phyloP scores from a whole-genome alignment of 2,797 vertebrate species.

The Pseudochromis fuscus region DNA sequence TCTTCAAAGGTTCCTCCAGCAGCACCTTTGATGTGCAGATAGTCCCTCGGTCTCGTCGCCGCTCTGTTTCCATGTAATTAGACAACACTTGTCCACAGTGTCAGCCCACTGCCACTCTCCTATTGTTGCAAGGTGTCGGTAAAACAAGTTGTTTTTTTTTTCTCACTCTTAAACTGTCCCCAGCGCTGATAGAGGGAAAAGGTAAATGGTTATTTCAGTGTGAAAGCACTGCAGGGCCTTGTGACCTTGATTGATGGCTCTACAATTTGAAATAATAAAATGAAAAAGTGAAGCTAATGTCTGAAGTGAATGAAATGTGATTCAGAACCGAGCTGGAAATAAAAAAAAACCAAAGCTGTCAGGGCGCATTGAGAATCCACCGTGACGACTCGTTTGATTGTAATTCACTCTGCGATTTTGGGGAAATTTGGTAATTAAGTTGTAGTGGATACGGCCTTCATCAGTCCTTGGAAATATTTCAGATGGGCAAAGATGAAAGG shows the following conservation, averaged over 20 bases:
- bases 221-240: background rate
- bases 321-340: slow-evolving; percentile 19
- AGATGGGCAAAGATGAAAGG: slow-evolving; percentile 48
- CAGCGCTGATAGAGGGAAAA: slow-evolving; percentile 4
- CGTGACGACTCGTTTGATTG: slow-evolving; percentile 21
- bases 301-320: slow-evolving; percentile 26
- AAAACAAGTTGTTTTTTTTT: slow-evolving; percentile 50
- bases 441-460: slow-evolving; percentile 7
- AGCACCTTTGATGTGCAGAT: slow-evolving; percentile 73
- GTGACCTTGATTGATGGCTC: slow-evolving; percentile 25
- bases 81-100: slow-evolving; percentile 17
- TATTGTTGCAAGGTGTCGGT: slow-evolving; percentile 24
- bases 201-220: slow-evolving; percentile 6
- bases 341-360: slow-evolving; percentile 28
- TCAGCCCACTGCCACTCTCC: slow-evolving; percentile 15
- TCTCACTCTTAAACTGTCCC: slow-evolving; percentile 4
- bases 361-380: slow-evolving; percentile 1
- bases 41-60: slow-evolving; percentile 1
- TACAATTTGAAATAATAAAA: background rate
- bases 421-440: slow-evolving; percentile 31
- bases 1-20: slow-evolving; percentile 56
- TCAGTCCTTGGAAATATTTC: slow-evolving; percentile 38
- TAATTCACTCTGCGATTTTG: slow-evolving; percentile 41
- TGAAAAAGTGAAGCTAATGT: too few species aligned
- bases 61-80: slow-evolving; percentile 57